These are phyloP conservation scores for silkworm (Bombyx mori) DNA, from an alignment of 1,140 invertebrate genomes.

Conservation along the genomic window DNA sequence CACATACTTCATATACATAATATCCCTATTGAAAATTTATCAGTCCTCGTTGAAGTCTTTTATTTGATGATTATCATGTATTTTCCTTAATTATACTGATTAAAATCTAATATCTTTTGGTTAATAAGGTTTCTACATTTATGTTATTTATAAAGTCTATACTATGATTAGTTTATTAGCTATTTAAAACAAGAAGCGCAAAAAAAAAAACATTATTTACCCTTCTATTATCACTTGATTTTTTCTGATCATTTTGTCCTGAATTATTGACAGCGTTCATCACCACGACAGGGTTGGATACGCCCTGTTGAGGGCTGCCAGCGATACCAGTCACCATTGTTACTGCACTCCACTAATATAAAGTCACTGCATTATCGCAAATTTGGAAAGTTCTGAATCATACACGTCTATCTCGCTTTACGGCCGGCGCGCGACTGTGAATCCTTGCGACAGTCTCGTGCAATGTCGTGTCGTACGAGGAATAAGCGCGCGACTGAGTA, in stretches of 20 bases:
- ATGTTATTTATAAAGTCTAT: too few species aligned
- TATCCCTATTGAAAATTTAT: too few species aligned
- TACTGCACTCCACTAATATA: slow-evolving; percentile 22
- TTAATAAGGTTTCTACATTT: too few species aligned
- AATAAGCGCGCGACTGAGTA: not conserved
- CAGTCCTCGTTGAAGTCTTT: too few species aligned
- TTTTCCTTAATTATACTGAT: too few species aligned
- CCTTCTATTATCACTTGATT: slow-evolving; percentile 47
- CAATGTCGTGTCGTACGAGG: slow-evolving; percentile 3
- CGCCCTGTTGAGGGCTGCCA: slow-evolving; percentile 37
- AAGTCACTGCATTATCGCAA: slow-evolving; percentile 33
- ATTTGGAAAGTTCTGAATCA: not conserved
- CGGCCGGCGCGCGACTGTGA: slow-evolving; percentile 48
- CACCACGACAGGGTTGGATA: slow-evolving; percentile 27
- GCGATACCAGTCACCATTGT: slow-evolving; percentile 54
- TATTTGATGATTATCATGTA: too few species aligned
- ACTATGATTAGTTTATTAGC: too few species aligned
- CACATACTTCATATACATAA: too few species aligned
- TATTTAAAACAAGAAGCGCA: not conserved
- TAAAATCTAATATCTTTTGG: too few species aligned
- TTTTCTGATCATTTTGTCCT: slow-evolving; percentile 38
- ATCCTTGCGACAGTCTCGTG: slow-evolving; percentile 1
- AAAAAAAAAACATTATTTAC: slow-evolving; percentile 25
- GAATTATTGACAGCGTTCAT: slow-evolving; percentile 27
- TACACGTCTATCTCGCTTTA: slow-evolving; percentile 23